phyloP scores from a whole-genome alignment of 2,113 vertebrate genomes.

The Aphyosemion australe region DNA sequence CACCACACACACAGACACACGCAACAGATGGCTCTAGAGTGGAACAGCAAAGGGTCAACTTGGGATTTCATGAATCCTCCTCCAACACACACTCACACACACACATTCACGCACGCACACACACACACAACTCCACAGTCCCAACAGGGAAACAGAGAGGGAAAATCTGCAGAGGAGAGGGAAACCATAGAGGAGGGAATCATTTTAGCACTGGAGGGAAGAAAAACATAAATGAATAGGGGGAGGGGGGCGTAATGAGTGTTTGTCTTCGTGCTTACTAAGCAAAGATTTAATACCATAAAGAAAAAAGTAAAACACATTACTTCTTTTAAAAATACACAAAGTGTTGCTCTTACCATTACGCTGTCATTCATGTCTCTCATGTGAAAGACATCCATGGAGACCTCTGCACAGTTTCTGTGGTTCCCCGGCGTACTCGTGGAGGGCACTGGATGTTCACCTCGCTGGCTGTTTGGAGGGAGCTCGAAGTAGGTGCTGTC shows the following conservation, averaged over 20 bases:
- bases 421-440: conserved; percentile 69
- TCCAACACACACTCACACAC: conserved; percentile 16
- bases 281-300: too few relatives aligned
- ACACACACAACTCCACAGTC: conserved; percentile 34
- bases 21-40: conserved; percentile 55
- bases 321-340: too few relatives aligned
- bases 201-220: conserved; percentile 58
- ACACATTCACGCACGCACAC: conserved; percentile 4
- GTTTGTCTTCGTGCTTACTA: too few relatives aligned
- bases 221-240: too few relatives aligned
- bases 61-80: conserved; percentile 57
- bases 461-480: conserved; percentile 78
- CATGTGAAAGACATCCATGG: conserved; percentile 92
- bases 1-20: conserved; percentile 15
- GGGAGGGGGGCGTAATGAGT: too few relatives aligned
- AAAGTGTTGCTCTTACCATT: conserved; percentile 82
- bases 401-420: conserved; percentile 73
- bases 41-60: conserved; percentile 49
- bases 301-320: too few relatives aligned
- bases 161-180: conserved; percentile 71
- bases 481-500: conserved; percentile 98
- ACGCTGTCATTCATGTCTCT: conserved; percentile 86
- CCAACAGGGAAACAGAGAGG: conserved; percentile 66
- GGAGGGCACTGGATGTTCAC: conserved; percentile 64
- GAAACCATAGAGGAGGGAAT: conserved; percentile 77